A percentile compares a stretch with the other conserved stretches of the same genome.
These are phyloP conservation scores for Ispidina lecontei DNA, from an alignment of 2,797 vertebrate species.

Conservation along the genomic window DNA sequence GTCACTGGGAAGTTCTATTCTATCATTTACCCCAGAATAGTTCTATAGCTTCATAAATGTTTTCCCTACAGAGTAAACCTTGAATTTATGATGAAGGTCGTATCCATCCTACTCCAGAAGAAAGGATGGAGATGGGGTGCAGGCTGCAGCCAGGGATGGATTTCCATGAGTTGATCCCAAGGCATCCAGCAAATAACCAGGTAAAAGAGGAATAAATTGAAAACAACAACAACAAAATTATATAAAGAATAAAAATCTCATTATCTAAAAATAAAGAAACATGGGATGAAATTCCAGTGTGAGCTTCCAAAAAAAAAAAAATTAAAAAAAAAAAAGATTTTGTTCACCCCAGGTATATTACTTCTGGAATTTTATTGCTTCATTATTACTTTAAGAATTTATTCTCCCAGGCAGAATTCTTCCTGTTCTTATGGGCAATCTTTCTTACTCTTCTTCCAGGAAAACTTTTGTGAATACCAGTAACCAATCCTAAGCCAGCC, in stretches of 20 bases:
- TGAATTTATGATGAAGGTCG: neutral
- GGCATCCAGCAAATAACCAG: neutral
- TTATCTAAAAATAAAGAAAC: neutral
- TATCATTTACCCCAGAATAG: slow-evolving; percentile 5
- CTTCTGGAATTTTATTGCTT: neutral
- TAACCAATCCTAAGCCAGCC: neutral
- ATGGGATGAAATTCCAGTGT: neutral
- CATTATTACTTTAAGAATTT: neutral
- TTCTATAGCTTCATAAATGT: neutral
- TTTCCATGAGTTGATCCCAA: neutral
- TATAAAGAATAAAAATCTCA: neutral
- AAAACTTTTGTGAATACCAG: neutral
- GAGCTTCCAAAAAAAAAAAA: neutral
- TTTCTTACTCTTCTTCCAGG: neutral
- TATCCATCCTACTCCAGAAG: neutral
- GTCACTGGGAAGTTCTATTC: slow-evolving; percentile 4
- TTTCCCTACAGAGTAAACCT: neutral
- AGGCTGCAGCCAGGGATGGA: neutral
- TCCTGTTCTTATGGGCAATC: neutral
- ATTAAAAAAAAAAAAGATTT: neutral
- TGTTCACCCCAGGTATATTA: neutral
- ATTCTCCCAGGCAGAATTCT: neutral
- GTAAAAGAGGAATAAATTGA: rapidly evolving
- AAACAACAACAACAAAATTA: neutral
- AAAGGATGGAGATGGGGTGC: rapidly evolving